These are phyloP conservation scores for Nomada goodeniana DNA, from an alignment of 2,888 invertebrate genomes.

Conservation along the genomic window DNA sequence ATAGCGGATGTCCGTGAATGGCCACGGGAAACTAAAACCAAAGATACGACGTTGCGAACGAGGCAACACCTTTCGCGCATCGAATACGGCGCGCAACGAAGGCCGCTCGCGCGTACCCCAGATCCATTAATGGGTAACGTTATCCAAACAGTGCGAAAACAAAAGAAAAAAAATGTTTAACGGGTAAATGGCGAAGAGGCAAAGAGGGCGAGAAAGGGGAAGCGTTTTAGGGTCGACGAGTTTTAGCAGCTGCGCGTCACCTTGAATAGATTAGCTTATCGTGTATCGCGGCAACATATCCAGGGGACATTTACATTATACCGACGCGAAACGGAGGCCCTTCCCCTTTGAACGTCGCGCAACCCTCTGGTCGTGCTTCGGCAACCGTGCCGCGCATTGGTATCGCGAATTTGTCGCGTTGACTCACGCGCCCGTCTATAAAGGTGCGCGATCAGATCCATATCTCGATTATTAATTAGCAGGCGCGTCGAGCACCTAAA, in stretches of 20 bases:
- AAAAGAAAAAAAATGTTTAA: constrained; percentile 9
- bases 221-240: constrained; percentile 28
- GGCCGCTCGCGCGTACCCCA: too few species aligned
- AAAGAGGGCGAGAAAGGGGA: not conserved
- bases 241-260: constrained; percentile 52
- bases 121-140: constrained; percentile 28
- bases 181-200: constrained; percentile 23
- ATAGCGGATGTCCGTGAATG: too few species aligned
- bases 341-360: constrained; percentile 12
- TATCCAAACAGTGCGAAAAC: constrained; percentile 23
- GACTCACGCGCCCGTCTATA: constrained; percentile 44
- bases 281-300: constrained; percentile 53
- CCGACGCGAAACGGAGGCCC: constrained; percentile 39
- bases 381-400: not conserved
- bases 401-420: constrained; percentile 47
- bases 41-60: not conserved
- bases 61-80: not conserved
- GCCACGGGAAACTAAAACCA: not conserved
- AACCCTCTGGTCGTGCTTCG: not conserved
- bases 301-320: constrained; percentile 60
- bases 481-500: constrained; percentile 17
- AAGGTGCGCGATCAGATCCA: constrained; percentile 33
- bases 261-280: constrained; percentile 62
- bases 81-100: not conserved
- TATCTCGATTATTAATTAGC: constrained; percentile 61